Percentiles rank a stretch among this genome's conserved stretches.
phyloP scores from a whole-genome alignment of 2,113 vertebrate species.

The Apteryx owenii region DNA sequence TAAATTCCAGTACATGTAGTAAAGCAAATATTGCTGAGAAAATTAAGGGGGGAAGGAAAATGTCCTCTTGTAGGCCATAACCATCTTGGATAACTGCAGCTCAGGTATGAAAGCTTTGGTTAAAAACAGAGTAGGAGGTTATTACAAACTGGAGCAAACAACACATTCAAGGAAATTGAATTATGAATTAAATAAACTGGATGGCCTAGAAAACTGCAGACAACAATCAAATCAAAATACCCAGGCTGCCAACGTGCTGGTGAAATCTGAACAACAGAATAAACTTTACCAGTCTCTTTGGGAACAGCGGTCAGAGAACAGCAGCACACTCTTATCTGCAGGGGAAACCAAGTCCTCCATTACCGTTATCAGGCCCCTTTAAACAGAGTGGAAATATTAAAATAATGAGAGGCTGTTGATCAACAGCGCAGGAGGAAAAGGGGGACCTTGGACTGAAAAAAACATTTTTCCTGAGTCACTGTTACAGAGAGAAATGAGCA shows the following conservation, averaged over 20 bases:
- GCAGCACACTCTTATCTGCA: background rate
- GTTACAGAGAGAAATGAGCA: background rate
- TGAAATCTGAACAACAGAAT: background rate
- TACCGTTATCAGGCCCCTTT: background rate
- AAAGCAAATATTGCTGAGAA: conserved; percentile 14
- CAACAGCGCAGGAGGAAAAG: background rate
- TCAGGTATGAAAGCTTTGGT: background rate
- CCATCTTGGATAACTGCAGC: conserved; percentile 3
- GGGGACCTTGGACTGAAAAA: background rate
- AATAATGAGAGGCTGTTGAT: background rate
- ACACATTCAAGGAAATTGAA: conserved; percentile 27
- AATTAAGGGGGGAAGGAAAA: background rate
- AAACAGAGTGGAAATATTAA: background rate
- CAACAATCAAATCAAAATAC: conserved; percentile 8
- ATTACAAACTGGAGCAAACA: conserved; percentile 3
- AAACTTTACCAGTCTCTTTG: background rate
- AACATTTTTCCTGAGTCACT: background rate
- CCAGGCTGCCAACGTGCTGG: background rate
- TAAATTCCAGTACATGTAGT: conserved; percentile 27
- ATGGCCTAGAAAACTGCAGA: background rate
- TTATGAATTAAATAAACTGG: conserved; percentile 35
- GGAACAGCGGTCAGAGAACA: background rate
- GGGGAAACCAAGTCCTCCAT: background rate
- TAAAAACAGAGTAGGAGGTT: conserved; percentile 16
- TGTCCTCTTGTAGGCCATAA: background rate